Conservation (phyloP, 2,113 vertebrate genomes). For the Bufo bufo region DNA sequence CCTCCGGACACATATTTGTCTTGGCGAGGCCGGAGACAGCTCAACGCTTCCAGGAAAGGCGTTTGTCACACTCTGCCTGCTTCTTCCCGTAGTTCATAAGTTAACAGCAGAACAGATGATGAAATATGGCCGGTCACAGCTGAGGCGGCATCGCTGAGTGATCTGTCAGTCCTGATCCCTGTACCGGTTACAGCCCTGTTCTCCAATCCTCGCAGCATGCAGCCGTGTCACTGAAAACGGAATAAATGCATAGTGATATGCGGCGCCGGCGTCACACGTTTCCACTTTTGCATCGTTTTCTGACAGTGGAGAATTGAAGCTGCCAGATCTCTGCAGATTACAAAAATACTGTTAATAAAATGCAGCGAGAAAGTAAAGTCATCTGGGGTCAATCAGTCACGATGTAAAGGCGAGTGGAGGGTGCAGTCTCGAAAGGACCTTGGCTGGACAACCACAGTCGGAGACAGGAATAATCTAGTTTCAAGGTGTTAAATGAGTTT, state of each 20-base stretch:
- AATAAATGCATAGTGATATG: neutral
- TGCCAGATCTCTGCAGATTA: neutral
- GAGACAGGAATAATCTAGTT: neutral
- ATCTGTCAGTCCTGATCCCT: neutral
- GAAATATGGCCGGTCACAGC: slow-evolving; percentile 11
- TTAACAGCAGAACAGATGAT: slow-evolving; percentile 1
- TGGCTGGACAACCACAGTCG: neutral
- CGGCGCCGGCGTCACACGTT: neutral
- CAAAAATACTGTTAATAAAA: neutral
- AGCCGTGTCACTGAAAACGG: neutral
- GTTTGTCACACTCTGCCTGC: neutral
- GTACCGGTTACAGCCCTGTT: neutral
- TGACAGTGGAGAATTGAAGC: neutral
- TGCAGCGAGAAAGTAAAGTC: neutral
- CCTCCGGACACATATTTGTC: slow-evolving; percentile 2
- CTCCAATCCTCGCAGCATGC: neutral
- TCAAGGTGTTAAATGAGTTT: neutral
- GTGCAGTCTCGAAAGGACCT: neutral
- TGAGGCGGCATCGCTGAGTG: neutral
- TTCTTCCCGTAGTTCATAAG: neutral
- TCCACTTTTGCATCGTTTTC: neutral
- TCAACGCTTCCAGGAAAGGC: neutral
- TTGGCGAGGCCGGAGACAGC: slow-evolving; percentile 5
- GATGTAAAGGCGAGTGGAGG: too few relatives aligned
- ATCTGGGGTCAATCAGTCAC: neutral